Percentiles rank a stretch among this genome's conserved stretches.
These are phyloP conservation scores for Adelognathus sp. DNA, from an alignment of 2,888 invertebrate species.

Conservation along the genomic window DNA sequence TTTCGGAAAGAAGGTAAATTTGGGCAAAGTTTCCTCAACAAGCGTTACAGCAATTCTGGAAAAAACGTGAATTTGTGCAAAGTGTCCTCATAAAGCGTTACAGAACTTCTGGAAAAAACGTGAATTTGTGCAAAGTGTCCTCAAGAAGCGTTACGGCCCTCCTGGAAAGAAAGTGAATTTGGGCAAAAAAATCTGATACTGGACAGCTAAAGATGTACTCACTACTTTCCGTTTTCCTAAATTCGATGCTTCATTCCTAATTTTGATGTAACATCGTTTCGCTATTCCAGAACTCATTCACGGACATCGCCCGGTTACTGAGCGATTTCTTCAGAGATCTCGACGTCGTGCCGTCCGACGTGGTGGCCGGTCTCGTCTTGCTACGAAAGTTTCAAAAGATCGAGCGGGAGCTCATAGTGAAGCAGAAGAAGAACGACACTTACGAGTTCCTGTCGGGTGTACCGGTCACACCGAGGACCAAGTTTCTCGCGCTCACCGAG, in stretches of 20 bases:
- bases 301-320: constrained; percentile 91
- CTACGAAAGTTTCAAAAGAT: constrained; percentile 91
- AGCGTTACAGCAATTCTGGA: no score
- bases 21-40: no score
- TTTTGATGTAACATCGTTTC: not conserved
- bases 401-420: constrained; percentile 88
- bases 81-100: not conserved
- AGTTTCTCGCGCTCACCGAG: constrained; percentile 90
- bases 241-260: no score
- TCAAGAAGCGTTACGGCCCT: not conserved
- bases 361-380: constrained; percentile 91
- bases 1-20: no score
- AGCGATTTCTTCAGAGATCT: constrained; percentile 94
- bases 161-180: not conserved
- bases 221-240: no score
- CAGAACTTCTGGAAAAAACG: not conserved
- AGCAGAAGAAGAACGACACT: constrained; percentile 90
- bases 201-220: not conserved
- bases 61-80: not conserved
- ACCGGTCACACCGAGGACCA: constrained; percentile 90
- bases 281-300: constrained; percentile 88
- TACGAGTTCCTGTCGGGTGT: constrained; percentile 94
- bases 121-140: not conserved
- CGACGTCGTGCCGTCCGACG: constrained; percentile 94
- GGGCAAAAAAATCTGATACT: not conserved